phyloP scores from a whole-genome alignment of 2,888 invertebrate genomes.

The Rhodophaea formosa region DNA sequence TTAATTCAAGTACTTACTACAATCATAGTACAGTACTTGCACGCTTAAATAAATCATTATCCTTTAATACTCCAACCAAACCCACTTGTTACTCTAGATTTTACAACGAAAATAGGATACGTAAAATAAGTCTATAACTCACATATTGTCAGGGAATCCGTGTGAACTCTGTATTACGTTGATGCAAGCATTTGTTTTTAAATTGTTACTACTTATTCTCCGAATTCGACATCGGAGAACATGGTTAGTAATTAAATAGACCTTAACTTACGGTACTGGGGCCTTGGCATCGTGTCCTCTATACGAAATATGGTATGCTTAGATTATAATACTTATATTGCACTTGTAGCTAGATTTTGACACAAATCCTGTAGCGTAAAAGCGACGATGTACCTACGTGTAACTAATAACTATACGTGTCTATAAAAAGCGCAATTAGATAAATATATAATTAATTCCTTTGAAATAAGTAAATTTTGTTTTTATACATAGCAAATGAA shows the following conservation, averaged over 20 bases:
- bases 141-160: slow-evolving; percentile 37
- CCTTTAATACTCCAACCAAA: slow-evolving; percentile 31
- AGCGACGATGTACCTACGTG: slow-evolving; percentile 37
- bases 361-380: slow-evolving; percentile 54
- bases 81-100: slow-evolving; percentile 70
- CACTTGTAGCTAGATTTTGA: slow-evolving; percentile 63
- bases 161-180: slow-evolving; percentile 35
- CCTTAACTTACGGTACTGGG: slow-evolving; percentile 35
- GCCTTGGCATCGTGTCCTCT: slow-evolving; percentile 32
- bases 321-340: slow-evolving; percentile 35
- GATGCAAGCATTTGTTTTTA: neutral
- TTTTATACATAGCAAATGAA: slow-evolving; percentile 27
- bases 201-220: neutral
- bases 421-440: slow-evolving; percentile 60
- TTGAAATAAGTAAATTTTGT: slow-evolving; percentile 30
- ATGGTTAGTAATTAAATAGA: slow-evolving; percentile 22
- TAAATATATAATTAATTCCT: slow-evolving; percentile 32
- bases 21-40: neutral
- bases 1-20: no score
- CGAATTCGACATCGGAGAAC: neutral
- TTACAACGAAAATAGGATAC: slow-evolving; percentile 74
- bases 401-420: slow-evolving; percentile 41
- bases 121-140: slow-evolving; percentile 45
- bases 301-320: slow-evolving; percentile 29
- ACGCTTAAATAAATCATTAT: neutral